Evolutionary conservation across 2,888 invertebrate species (phyloP).

Genomic region (Elmis aenea): DNA sequence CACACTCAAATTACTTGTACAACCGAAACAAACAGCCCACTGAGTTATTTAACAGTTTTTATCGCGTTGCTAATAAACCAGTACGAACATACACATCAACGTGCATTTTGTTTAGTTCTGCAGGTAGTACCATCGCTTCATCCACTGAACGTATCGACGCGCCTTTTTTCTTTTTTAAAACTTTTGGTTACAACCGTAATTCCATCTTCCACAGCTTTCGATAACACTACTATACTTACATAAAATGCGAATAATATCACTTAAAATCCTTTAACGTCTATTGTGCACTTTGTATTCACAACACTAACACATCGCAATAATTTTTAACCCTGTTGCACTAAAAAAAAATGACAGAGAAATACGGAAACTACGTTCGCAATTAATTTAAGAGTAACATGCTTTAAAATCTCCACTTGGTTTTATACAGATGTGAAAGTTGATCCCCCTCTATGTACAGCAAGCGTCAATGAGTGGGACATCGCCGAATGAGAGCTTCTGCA

Average conservation of each 20-base stretch:
- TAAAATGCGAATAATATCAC: too few relatives aligned
- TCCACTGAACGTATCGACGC: too few relatives aligned
- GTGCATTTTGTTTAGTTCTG: too few relatives aligned
- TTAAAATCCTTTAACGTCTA: too few relatives aligned
- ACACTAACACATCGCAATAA: neutral
- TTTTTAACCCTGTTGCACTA: neutral
- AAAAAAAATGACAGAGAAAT: neutral
- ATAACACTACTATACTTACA: too few relatives aligned
- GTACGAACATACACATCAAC: too few relatives aligned
- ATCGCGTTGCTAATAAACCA: too few relatives aligned
- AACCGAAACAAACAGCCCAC: neutral
- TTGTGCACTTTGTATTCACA: neutral
- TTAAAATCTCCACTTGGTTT: conserved; percentile 46
- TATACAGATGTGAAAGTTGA: conserved; percentile 48
- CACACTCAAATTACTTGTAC: neutral
- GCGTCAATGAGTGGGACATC: conserved; percentile 36
- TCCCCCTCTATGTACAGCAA: conserved; percentile 38
- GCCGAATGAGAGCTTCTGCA: conserved; percentile 11
- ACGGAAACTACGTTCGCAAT: conserved; percentile 20
- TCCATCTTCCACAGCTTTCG: too few relatives aligned
- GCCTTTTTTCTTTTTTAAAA: too few relatives aligned
- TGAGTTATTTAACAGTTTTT: neutral
- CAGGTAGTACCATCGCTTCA: too few relatives aligned
- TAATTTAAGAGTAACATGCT: conserved; percentile 45
- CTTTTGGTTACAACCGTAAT: too few relatives aligned